Evolutionary conservation across 2,113 vertebrate genomes (phyloP), one percentile per base, ranked within the genome.

Genomic region (Alces alces): DNA sequence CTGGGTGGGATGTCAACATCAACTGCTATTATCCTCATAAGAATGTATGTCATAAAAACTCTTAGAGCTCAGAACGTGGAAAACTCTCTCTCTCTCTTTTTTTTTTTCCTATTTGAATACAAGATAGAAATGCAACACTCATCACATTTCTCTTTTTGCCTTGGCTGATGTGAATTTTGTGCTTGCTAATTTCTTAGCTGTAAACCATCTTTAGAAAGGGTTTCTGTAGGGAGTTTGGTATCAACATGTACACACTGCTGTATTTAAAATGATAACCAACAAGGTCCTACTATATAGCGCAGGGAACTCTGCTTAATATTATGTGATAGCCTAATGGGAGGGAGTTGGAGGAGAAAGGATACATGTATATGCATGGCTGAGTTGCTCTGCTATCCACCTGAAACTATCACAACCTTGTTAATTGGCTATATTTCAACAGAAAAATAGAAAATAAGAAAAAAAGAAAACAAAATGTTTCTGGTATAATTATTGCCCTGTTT

Each of bases 1-100:
- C 28, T 28, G 10, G 0, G 5, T 19, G 4, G 5, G 6, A 9
- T n/a, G 2, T 82, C 23, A 57, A 5, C 25, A 17, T 27, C 36
- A 57, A 43, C 33, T 47, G 23, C 33, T 16, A 0, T 21, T 8
- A 3, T 11, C 30, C 4, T 64, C 86, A 55, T 54, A 78, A 80
- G 58, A 85, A 36, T n/a, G 10, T 61, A 8, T 21, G 9, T 17
- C 60, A 84, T 5, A 57, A 57, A 82, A 55, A 19, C 14, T 79
- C 23, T 33, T 3, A 84, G 33, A 39, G 1, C n/a, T 52, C 13
- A 79, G 17, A 12, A 83, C 4, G 23, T 10, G 23, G 43, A 30
- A 85, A 57, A 5, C 70, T n/a, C 70, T 5, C 10, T 54, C 33
- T 17, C 3, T 15, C 60, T 33, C 70, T 6, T 13, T 52, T 39